Conservation (phyloP, 2,888 invertebrate species). For the Geotrupes spiniger region DNA sequence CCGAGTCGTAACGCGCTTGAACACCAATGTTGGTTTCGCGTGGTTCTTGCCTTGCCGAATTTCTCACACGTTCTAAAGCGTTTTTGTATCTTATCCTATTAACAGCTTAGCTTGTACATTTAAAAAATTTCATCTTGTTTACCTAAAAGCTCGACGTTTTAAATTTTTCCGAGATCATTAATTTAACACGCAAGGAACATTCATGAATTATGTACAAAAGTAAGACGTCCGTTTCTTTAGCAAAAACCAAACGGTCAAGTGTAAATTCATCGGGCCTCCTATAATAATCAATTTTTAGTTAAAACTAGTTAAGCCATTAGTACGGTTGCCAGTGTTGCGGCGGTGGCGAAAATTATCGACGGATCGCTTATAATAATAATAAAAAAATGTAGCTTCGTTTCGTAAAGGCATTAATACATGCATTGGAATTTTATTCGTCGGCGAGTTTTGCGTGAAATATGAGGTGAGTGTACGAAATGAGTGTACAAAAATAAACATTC, state of each 20-base stretch:
- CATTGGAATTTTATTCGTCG: slow-evolving; percentile 16
- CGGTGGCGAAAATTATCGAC: slow-evolving; percentile 6
- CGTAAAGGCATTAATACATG: slow-evolving; percentile 10
- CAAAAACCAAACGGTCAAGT: slow-evolving; percentile 15
- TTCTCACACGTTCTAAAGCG: slow-evolving; percentile 3
- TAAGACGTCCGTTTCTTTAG: no score
- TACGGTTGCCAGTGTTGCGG: slow-evolving; percentile 12
- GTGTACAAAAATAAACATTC: slow-evolving; percentile 9
- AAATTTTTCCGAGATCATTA: no score
- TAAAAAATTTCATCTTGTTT: no score
- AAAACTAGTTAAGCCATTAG: slow-evolving; percentile 8
- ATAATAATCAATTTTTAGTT: neutral
- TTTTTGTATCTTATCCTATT: neutral
- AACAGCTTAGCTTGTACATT: slow-evolving; percentile 1
- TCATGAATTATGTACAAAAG: no score
- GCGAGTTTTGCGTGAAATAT: slow-evolving; percentile 6
- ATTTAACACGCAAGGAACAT: no score
- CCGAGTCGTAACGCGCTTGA: no score
- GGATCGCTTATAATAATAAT: no score
- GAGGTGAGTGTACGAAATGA: neutral
- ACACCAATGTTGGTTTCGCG: neutral
- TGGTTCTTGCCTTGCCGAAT: no score
- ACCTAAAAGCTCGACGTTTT: no score
- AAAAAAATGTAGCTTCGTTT: no score
- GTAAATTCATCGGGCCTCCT: neutral